A percentile compares a stretch with the other conserved stretches of the same genome.
These are phyloP conservation scores for Monomorium pharaonis DNA, from an alignment of 1,140 invertebrate genomes.

Conservation along the genomic window DNA sequence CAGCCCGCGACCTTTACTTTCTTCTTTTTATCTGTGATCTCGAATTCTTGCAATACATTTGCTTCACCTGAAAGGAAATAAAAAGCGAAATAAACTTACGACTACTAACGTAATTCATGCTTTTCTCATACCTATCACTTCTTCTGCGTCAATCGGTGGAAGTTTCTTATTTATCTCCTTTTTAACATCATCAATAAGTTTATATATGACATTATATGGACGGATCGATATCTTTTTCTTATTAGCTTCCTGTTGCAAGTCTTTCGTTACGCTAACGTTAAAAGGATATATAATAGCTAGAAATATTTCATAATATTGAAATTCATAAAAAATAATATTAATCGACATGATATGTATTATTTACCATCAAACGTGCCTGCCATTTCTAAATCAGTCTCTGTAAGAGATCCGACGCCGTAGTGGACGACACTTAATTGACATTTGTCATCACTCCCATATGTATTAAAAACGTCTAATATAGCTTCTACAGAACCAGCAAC, in stretches of 20 bases:
- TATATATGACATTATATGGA: conserved; percentile 95
- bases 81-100: neutral
- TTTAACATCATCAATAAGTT: conserved; percentile 95
- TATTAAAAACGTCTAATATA: conserved; percentile 95
- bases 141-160: conserved; percentile 90
- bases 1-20: conserved; percentile 96
- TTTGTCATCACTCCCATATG: conserved; percentile 90
- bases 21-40: conserved; percentile 92
- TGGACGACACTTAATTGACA: conserved; percentile 95
- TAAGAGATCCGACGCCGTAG: conserved; percentile 95
- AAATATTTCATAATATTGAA: conserved; percentile 52
- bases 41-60: conserved; percentile 93
- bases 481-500: conserved; percentile 97
- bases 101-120: neutral
- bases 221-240: conserved; percentile 87
- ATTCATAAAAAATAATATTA: conserved; percentile 2
- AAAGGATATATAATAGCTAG: conserved; percentile 94
- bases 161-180: conserved; percentile 91
- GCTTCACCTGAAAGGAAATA: conserved; percentile 90
- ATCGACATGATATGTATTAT: neutral
- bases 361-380: conserved; percentile 92
- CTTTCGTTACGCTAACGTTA: conserved; percentile 88
- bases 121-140: conserved; percentile 88
- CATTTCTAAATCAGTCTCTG: conserved; percentile 93
- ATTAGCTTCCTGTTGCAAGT: conserved; percentile 85